Evolutionary conservation across 2,888 invertebrate genomes (phyloP), one percentile per base, ranked within the genome.

Genomic region (Nycteola revayana): DNA sequence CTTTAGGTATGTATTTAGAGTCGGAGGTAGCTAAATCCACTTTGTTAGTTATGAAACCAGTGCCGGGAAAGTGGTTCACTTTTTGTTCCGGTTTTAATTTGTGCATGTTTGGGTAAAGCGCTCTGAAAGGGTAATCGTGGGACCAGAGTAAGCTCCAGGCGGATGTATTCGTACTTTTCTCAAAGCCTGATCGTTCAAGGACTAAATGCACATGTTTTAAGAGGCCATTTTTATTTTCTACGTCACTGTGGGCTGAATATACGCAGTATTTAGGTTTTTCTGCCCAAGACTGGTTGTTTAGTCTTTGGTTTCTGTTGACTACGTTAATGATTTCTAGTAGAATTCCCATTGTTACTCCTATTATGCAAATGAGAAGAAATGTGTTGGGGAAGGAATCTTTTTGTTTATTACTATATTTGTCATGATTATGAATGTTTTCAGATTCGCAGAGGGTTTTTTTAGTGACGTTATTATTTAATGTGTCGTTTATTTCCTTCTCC

Each of bases 61-160:
- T 95, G 0, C 98, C 98, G 0, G 98, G 98, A 59, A 97, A 94
- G 70, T 98, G 98, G 70, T 99, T 99, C 0, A 98, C 93, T 73
- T 90, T 93, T 71, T 98, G 97, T 68, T 94, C 88, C 0, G 91
- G 80, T 52, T 92, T 90, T 6, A 97, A 75, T 42, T 89, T 89
- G 37, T 86, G 90, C n/a, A 89, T 36, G 33, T 85, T 77, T 0
- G 83, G 66, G 32, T 89, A 88, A 6, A 95, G 68, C 0, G 70
- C 75, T 32, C 90, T 75, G 63, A 97, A 98, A 0, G 98, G 98
- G 72, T 96, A 98, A 60, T 97, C 96, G 73, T 98, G 97, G 0
- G 97, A 93, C 98, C 99, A 99, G 6, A 98, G 79, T 0, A 98
- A 86, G 68, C 94, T 93, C 97, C 98, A 98, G 1, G 93, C 88